A percentile compares a stretch with the other conserved stretches of the same genome.
Evolutionary conservation across 2,888 invertebrate species (phyloP).

Genomic region (Chorisops tibialis): DNA sequence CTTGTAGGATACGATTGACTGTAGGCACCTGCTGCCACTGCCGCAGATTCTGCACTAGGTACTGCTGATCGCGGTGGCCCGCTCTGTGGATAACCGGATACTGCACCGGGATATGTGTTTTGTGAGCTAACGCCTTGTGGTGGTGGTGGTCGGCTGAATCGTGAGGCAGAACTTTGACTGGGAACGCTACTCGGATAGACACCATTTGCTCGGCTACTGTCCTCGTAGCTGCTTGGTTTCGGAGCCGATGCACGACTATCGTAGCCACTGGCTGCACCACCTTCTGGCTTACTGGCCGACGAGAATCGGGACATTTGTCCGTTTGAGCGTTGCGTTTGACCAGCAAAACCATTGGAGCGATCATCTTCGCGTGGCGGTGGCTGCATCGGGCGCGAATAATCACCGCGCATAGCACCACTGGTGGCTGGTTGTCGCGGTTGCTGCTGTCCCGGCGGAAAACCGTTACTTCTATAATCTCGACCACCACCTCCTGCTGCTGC

Average conservation of each 20-base stretch:
- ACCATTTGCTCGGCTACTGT: neutral
- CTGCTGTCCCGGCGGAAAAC: constrained; percentile 29
- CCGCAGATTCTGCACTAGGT: neutral
- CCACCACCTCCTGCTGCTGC: neutral
- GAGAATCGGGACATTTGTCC: constrained; percentile 42
- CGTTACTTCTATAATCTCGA: constrained; percentile 22
- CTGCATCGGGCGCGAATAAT: constrained; percentile 12
- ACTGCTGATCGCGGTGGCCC: constrained; percentile 31
- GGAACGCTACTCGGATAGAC: neutral
- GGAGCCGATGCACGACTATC: neutral
- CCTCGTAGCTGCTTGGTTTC: neutral
- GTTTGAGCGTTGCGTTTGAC: constrained; percentile 38
- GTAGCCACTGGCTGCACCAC: neutral
- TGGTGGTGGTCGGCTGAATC: constrained; percentile 34
- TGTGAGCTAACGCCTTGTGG: constrained; percentile 34
- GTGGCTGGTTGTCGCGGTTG: constrained; percentile 10
- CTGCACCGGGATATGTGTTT: constrained; percentile 4
- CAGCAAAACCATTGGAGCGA: neutral
- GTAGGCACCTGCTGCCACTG: neutral
- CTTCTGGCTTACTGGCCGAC: constrained; percentile 20
- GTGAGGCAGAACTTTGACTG: neutral
- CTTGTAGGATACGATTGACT: constrained; percentile 29
- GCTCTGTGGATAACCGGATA: neutral
- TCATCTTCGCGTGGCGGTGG: constrained; percentile 18
- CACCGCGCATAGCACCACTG: neutral